phyloP scores from a whole-genome alignment of 2,797 vertebrate species.

The Furcifer pardalis region DNA sequence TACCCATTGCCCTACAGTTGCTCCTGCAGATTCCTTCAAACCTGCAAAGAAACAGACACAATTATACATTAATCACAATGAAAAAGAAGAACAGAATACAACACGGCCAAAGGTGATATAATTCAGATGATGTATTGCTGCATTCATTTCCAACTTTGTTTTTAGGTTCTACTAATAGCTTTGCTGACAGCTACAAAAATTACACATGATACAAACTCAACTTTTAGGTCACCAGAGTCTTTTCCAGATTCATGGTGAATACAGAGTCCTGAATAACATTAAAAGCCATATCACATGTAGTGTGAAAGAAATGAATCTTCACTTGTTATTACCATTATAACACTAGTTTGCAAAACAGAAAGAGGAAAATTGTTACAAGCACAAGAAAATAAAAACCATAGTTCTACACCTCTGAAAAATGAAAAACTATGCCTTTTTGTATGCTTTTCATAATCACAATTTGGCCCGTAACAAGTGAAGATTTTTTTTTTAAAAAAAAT shows the following conservation, averaged over 20 bases:
- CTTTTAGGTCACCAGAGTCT: no score
- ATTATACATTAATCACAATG: background rate
- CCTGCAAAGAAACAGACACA: slow-evolving; percentile 78
- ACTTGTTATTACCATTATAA: background rate
- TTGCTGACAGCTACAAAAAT: background rate
- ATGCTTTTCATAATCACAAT: background rate
- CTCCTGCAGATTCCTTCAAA: slow-evolving; percentile 80
- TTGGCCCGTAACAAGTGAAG: background rate
- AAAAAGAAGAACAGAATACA: slow-evolving; percentile 1
- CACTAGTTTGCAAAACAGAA: background rate
- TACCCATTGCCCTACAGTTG: slow-evolving; percentile 89
- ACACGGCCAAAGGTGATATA: background rate
- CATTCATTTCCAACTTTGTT: background rate
- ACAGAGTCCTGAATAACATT: background rate
- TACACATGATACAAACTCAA: background rate
- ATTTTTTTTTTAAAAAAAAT: background rate
- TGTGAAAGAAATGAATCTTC: slow-evolving; percentile 19
- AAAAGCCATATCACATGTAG: background rate
- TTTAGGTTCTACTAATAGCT: background rate
- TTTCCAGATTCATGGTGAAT: no score
- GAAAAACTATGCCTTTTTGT: background rate
- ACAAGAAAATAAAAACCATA: background rate
- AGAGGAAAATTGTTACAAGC: background rate
- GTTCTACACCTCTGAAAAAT: no score
- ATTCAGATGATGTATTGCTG: slow-evolving; percentile 2